Evolutionary conservation across 2,888 invertebrate genomes (phyloP), one percentile per base, ranked within the genome.

Genomic region (Lepidocyrtoides sp.): DNA sequence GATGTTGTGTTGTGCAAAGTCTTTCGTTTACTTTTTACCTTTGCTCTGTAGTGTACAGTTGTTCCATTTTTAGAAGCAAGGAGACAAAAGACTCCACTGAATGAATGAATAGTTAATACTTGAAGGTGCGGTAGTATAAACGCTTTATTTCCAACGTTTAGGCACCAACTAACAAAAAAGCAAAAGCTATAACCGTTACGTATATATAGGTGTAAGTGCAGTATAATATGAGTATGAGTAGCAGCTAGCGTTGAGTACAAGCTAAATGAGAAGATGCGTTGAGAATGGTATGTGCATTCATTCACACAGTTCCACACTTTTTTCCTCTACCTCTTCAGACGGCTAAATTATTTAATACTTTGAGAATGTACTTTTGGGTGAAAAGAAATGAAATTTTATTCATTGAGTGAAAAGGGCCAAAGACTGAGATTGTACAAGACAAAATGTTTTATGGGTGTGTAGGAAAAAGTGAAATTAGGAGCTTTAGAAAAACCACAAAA

Each of bases 401-500:
- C 82, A 44, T 44, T 63, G 82, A 60, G 44, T 83, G 63, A 63
- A 83, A 83, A 83, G 66, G 63, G n/a, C 66, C 7, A 44, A 23
- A 23, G 23, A 72, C 72, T 20, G 75, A 48, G 48, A 75, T 48
- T 75, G 44, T 75, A 48, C 75, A 44, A 75, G 75, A 75, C 75
- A 48, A 48, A 75, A 75, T 75, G 75, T 48, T 75, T 75, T 75
- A 75, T 75, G 75, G 75, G 75, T 75, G 75, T 75, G 75, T 48
- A 75, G 69, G 63, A 63, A 63, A 82, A 63, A 44, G 63, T 41
- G 57, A 82, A 82, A 85, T 69, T 85, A 86, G 86, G 63, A 86
- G 77, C 77, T 86, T 86, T 60, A 63, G 75, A 86, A 81, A 79
- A 88, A 88, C 87, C 87, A 54, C 87, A 88, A 88, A 79, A 88